phyloP scores from a whole-genome alignment of 2,113 vertebrate genomes.

The Odontesthes bonariensis region DNA sequence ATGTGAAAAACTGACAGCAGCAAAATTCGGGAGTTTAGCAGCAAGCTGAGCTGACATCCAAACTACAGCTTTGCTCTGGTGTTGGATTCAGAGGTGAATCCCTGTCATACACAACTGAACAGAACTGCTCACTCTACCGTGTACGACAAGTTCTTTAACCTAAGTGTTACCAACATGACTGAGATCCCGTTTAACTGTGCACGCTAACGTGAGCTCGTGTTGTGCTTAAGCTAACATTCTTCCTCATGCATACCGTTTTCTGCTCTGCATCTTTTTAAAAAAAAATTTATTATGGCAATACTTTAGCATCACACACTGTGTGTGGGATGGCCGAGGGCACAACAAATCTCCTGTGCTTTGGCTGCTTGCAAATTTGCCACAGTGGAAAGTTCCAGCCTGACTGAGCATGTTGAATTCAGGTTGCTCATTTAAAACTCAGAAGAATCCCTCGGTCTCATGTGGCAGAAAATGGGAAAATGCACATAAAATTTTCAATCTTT shows the following conservation, averaged over 20 bases:
- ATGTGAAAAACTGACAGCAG: neutral
- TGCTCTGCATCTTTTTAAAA: neutral
- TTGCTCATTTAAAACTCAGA: conserved; percentile 37
- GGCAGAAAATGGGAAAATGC: neutral
- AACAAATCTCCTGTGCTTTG: conserved; percentile 11
- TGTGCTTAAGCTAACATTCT: too few relatives aligned
- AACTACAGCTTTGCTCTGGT: too few relatives aligned
- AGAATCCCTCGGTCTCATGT: conserved; percentile 13
- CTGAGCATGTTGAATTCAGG: conserved; percentile 4
- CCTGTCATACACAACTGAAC: too few relatives aligned
- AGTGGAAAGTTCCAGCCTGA: neutral
- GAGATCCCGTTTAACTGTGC: too few relatives aligned
- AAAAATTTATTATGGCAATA: conserved; percentile 17
- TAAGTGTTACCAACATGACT: neutral
- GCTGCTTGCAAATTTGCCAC: neutral
- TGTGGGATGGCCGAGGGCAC: conserved; percentile 24
- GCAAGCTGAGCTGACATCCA: neutral
- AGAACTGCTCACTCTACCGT: neutral
- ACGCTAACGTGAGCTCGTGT: too few relatives aligned
- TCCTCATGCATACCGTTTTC: too few relatives aligned
- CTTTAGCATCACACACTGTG: conserved; percentile 13
- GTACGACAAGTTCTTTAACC: neutral
- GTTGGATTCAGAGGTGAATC: too few relatives aligned
- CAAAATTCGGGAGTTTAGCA: neutral
- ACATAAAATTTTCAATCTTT: conserved; percentile 11